Percentiles rank a stretch among this genome's conserved stretches.
These are phyloP conservation scores for Charaxes varanes DNA, from an alignment of 1,140 invertebrate genomes.

Conservation along the genomic window DNA sequence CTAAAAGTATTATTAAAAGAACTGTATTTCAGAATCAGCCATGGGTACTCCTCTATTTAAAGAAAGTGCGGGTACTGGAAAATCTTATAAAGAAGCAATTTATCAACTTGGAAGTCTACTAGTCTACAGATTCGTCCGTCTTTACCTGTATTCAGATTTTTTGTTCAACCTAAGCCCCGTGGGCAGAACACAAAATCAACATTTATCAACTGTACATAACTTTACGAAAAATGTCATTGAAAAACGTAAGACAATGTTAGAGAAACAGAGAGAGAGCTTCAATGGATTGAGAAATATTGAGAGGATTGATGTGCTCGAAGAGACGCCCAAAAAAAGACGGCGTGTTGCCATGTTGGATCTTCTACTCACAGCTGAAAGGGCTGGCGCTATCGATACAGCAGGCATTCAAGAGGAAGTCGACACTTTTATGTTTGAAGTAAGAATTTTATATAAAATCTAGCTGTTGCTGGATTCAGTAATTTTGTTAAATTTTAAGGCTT, in stretches of 20 bases:
- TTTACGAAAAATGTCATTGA: constrained; percentile 48
- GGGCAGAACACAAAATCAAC: constrained; percentile 22
- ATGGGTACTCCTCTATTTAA: constrained; percentile 25
- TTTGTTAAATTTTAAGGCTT: too few species aligned
- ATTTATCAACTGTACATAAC: constrained; percentile 30
- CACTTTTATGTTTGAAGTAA: too few species aligned
- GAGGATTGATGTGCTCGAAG: too few species aligned
- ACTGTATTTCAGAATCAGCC: constrained; percentile 21
- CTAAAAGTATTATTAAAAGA: too few species aligned
- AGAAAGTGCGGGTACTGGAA: constrained; percentile 14
- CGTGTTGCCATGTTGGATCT: constrained; percentile 87
- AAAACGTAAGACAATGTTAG: constrained; percentile 28
- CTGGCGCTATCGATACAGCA: constrained; percentile 64
- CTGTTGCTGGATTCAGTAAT: too few species aligned
- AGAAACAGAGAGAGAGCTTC: too few species aligned
- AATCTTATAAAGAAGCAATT: constrained; percentile 29
- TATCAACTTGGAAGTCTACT: constrained; percentile 41
- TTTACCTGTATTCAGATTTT: constrained; percentile 32
- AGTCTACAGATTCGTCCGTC: constrained; percentile 34
- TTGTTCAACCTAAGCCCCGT: constrained; percentile 25
- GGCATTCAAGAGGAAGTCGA: constrained; percentile 74
- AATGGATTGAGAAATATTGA: too few species aligned
- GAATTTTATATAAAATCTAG: constrained; percentile 25
- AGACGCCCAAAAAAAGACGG: too few species aligned
- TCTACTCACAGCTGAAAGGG: constrained; percentile 75